These are phyloP conservation scores for Ruditapes philippinarum DNA, from an alignment of 1,140 invertebrate genomes.

Conservation along the genomic window DNA sequence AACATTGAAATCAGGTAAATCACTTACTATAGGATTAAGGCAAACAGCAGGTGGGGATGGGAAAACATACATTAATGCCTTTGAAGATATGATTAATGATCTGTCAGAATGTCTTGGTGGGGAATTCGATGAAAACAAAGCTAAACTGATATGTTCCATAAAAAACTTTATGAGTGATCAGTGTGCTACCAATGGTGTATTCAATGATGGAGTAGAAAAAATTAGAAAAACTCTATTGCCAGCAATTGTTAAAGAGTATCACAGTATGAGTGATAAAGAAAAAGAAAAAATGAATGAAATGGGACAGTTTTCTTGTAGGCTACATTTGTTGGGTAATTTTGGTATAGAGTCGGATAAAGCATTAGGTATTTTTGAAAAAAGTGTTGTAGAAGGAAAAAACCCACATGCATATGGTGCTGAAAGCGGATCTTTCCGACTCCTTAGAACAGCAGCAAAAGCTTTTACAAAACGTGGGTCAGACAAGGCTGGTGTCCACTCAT, in stretches of 20 bases:
- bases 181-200: slow-evolving; percentile 29
- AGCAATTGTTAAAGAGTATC: not conserved
- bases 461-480: not conserved
- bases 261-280: not conserved
- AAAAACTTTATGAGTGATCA: slow-evolving; percentile 27
- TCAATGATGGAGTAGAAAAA: slow-evolving; percentile 1
- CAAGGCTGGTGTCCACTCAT: not conserved
- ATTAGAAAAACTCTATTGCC: not conserved
- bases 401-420: not conserved
- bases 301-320: slow-evolving; percentile 25
- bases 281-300: slow-evolving; percentile 26
- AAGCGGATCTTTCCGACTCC: not conserved
- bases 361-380: not conserved
- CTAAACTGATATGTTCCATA: slow-evolving; percentile 27
- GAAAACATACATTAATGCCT: slow-evolving; percentile 2
- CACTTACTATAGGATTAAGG: not conserved
- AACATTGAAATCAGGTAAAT: not conserved
- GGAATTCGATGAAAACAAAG: not conserved
- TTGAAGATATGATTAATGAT: slow-evolving; percentile 15
- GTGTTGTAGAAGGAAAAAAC: not conserved
- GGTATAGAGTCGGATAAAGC: slow-evolving; percentile 30
- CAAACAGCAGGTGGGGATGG: not conserved
- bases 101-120: not conserved
- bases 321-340: slow-evolving; percentile 38
- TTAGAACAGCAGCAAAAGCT: not conserved